Evolutionary conservation across 2,888 invertebrate genomes (phyloP).

Genomic region (Amphimallon solstitiale): DNA sequence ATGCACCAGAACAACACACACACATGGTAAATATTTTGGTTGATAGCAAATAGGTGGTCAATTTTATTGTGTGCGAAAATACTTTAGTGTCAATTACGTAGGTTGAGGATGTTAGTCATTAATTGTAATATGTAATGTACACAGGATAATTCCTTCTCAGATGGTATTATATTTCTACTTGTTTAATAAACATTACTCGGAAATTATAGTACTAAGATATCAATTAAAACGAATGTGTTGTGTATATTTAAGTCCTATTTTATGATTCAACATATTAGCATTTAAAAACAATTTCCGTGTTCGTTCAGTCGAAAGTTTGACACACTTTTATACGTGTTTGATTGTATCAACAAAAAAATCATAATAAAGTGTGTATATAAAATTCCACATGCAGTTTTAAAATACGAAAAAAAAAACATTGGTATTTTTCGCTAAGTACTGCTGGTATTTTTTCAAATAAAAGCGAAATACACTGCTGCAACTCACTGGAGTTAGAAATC

Average conservation of each 20-base stretch:
- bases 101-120: neutral
- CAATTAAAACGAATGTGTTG: conserved; percentile 1
- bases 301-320: conserved; percentile 25
- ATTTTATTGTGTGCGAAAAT: too few species aligned
- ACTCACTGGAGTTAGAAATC: too few species aligned
- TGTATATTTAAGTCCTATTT: conserved; percentile 14
- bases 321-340: conserved; percentile 19
- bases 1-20: neutral
- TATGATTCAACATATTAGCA: conserved; percentile 28
- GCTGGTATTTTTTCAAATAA: too few species aligned
- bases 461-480: too few species aligned
- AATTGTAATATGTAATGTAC: too few species aligned
- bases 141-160: too few species aligned
- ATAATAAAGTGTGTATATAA: conserved; percentile 1
- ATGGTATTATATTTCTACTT: too few species aligned
- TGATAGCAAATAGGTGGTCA: neutral
- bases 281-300: conserved; percentile 30
- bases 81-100: too few species aligned
- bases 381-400: too few species aligned
- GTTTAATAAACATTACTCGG: too few species aligned
- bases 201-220: neutral
- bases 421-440: too few species aligned
- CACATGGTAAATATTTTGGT: neutral
- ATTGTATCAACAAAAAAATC: conserved; percentile 9
- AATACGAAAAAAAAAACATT: too few species aligned